Evolutionary conservation across 64 coral and sea anemone genomes (phyloP), one percentile per base, ranked within the genome.

Genomic region (Dendronephthya gigantea): DNA sequence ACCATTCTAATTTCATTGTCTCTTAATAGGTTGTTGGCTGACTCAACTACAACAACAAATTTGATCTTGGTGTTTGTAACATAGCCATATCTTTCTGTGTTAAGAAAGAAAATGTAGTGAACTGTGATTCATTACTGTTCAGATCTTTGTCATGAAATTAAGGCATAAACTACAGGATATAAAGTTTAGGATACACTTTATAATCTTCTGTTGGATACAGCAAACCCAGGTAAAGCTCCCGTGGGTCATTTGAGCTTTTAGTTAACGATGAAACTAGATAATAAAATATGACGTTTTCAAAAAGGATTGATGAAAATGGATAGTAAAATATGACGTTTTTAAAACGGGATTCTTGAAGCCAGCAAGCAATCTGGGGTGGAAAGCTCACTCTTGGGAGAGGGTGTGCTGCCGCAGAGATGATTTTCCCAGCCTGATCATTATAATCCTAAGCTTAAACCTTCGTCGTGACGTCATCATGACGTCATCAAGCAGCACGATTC

Each of bases 1-100:
- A 98, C 95, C 52, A 90, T 93, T 88, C 95, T 98, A 82, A 98
- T 98, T 82, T 98, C 95, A 59, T 98, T 98, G 69, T 98, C 95
- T 82, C 95, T 91, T 38, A 98, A 48, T 15, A 89, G 49, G 84
- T 92, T 98, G 39, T 98, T 98, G 1, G 87, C 95, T 39, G 95
- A 93, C 41, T 98, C 95, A 7, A 98, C 95, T 22, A 98, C 95
- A 82, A 98, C 82, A 1, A 98, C 95, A 98, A 98, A 98, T 69
- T 98, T 98, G 23, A 98, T 90, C 84, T 98, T 98, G 23, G 95
- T 93, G 84, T 98, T 98, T 32, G 95, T 98, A 12, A 98, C 95
- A 93, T 98, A 98, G 23, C 95, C 95, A 90, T 98, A 98, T 68
- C 95, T 98, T 14, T 0, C 2, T 23, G 19, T 62, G 55, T 62